Percentiles rank a stretch among this genome's conserved stretches.
These are phyloP conservation scores for Brachystomella parvula DNA, from an alignment of 1,140 invertebrate genomes.

Conservation along the genomic window DNA sequence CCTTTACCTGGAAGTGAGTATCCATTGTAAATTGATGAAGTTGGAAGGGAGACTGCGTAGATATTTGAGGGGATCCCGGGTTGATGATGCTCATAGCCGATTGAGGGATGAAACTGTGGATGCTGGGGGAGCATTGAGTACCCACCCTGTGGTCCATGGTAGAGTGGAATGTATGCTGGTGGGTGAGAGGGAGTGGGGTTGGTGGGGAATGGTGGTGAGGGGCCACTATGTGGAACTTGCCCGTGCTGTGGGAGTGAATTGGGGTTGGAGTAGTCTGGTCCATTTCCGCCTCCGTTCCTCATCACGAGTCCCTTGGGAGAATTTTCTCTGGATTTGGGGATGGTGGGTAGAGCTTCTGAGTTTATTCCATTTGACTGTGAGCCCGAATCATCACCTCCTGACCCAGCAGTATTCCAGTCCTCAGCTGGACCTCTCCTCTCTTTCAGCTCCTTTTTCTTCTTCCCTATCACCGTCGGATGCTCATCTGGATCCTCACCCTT, in stretches of 20 bases:
- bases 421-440: not conserved
- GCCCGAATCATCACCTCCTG: slow-evolving; percentile 16
- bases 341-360: slow-evolving; percentile 30
- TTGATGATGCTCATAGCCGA: not conserved
- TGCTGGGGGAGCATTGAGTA: slow-evolving; percentile 21
- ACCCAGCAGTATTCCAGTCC: slow-evolving; percentile 3
- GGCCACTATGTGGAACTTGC: slow-evolving; percentile 9
- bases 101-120: slow-evolving; percentile 13
- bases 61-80: not conserved
- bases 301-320: not conserved
- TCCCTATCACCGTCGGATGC: not conserved
- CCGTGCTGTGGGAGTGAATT: not conserved
- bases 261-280: slow-evolving; percentile 7
- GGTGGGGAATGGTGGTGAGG: slow-evolving; percentile 13
- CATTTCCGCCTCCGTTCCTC: not conserved
- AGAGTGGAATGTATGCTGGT: slow-evolving; percentile 15
- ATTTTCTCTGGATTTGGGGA: not conserved
- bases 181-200: slow-evolving; percentile 45
- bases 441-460: not conserved
- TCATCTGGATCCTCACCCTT: slow-evolving; percentile 27
- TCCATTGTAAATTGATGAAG: not conserved
- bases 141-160: slow-evolving; percentile 29
- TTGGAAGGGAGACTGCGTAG: not conserved
- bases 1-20: not conserved
- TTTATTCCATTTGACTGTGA: slow-evolving; percentile 21